phyloP scores from a whole-genome alignment of 2,113 vertebrate genomes.

The Cyanoramphus novaezelandiae region DNA sequence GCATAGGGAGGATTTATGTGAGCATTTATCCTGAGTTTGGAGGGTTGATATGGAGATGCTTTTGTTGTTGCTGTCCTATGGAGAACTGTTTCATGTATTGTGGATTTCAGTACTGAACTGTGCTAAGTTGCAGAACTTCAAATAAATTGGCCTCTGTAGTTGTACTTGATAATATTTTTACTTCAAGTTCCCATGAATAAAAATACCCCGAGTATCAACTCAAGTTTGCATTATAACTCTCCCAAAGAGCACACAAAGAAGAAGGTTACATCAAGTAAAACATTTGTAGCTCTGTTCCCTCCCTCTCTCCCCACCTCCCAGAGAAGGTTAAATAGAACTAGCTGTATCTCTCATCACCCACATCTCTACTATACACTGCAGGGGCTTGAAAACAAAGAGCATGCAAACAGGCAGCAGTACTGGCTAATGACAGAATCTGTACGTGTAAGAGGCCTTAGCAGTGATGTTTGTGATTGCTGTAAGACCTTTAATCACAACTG shows the following conservation, averaged over 20 bases:
- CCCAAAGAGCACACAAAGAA: background rate
- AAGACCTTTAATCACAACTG: background rate
- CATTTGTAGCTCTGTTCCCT: background rate
- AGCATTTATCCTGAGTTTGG: background rate
- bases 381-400: background rate
- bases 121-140: background rate
- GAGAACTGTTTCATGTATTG: background rate
- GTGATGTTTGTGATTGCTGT: background rate
- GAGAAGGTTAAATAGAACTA: background rate
- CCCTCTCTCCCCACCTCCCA: background rate
- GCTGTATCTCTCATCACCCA: background rate
- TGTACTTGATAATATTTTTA: background rate
- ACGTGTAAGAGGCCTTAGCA: background rate
- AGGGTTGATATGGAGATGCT: background rate
- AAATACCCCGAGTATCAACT: background rate
- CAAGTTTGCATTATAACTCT: background rate
- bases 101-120: background rate
- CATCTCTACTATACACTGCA: background rate
- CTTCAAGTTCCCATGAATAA: background rate
- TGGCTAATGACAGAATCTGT: background rate
- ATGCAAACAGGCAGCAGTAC: background rate
- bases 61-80: background rate
- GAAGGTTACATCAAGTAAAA: background rate
- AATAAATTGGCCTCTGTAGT: background rate
- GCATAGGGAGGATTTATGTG: background rate